Conservation (phyloP, 2,888 invertebrate genomes). For the Parnassius orleans region DNA sequence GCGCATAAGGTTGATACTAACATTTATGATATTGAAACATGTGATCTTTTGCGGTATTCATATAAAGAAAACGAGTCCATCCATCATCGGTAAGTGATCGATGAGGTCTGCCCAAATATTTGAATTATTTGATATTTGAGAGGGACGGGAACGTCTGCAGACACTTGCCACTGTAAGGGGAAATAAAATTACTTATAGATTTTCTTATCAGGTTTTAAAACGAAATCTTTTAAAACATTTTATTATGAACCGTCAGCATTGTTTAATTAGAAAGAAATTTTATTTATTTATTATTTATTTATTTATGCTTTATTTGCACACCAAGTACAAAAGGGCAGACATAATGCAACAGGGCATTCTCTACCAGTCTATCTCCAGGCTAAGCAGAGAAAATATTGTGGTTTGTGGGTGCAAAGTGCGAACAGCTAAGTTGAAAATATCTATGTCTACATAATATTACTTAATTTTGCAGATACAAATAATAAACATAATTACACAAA, state of each 20-base stretch:
- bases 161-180: slow-evolving; percentile 42
- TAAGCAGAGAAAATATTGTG: too few relatives aligned
- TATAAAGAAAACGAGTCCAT: slow-evolving; percentile 54
- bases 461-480: too few relatives aligned
- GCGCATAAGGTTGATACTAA: slow-evolving; percentile 31
- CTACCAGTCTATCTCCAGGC: too few relatives aligned
- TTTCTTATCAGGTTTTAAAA: slow-evolving; percentile 27
- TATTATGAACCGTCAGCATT: neutral
- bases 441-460: too few relatives aligned
- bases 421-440: too few relatives aligned
- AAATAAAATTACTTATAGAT: slow-evolving; percentile 37
- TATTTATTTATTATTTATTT: too few relatives aligned
- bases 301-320: too few relatives aligned
- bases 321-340: too few relatives aligned
- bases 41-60: slow-evolving; percentile 33
- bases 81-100: slow-evolving; percentile 76
- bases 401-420: too few relatives aligned
- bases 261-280: too few relatives aligned
- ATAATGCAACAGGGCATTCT: too few relatives aligned
- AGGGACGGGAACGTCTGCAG: slow-evolving; percentile 39
- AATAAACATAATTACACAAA: too few relatives aligned
- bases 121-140: slow-evolving; percentile 70
- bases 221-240: neutral
- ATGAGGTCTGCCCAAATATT: slow-evolving; percentile 76
- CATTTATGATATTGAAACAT: slow-evolving; percentile 27